Percentiles rank a stretch among this genome's conserved stretches.
phyloP scores from a whole-genome alignment of 2,113 vertebrate genomes.

The Ellobius talpinus region DNA sequence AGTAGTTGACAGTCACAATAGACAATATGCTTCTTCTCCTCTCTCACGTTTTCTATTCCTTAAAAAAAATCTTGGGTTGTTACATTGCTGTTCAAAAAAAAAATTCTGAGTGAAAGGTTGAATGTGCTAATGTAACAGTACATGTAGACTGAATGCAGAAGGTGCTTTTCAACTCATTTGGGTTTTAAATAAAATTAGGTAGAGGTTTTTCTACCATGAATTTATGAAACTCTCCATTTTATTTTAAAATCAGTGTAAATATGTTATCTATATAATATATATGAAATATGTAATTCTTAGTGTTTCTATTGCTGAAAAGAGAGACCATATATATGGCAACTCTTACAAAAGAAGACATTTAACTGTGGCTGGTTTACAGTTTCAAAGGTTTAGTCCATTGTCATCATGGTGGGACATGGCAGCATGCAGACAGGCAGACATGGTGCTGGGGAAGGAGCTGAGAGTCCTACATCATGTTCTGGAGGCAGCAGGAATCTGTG shows the following conservation, averaged over 20 bases:
- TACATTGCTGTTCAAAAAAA: not conserved
- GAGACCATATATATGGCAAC: too few species aligned
- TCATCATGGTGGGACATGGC: too few species aligned
- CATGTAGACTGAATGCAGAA: not conserved
- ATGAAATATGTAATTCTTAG: not conserved
- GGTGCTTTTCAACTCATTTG: not conserved
- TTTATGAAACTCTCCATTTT: not conserved
- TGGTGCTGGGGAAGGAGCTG: too few species aligned
- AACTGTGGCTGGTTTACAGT: too few species aligned
- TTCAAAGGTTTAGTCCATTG: too few species aligned
- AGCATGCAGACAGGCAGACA: too few species aligned
- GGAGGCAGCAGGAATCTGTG: too few species aligned
- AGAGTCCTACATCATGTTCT: too few species aligned
- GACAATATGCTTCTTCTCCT: not conserved
- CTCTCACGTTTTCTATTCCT: not conserved
- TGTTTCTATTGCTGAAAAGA: too few species aligned
- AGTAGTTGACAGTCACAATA: not conserved
- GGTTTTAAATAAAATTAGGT: not conserved
- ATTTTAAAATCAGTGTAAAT: not conserved
- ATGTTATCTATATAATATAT: not conserved
- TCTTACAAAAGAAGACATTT: too few species aligned
- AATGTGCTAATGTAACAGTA: not conserved
- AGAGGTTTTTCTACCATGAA: not conserved
- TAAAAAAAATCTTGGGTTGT: not conserved
- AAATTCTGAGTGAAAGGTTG: not conserved